Percentiles rank a stretch among this genome's conserved stretches.
Conservation (phyloP, 2,888 invertebrate species). For the Augiades crinisus region DNA sequence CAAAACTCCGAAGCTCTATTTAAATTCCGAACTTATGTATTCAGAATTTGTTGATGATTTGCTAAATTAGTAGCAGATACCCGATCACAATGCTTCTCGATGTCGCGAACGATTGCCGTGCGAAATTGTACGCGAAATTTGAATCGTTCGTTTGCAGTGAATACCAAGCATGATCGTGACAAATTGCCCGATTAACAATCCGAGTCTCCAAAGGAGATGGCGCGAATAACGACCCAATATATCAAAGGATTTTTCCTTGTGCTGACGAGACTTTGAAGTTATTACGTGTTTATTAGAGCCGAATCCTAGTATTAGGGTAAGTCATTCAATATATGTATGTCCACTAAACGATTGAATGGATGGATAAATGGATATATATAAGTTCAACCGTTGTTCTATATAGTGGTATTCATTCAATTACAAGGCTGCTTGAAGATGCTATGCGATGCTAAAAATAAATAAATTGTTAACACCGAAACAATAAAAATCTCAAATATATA, state of each 20-base stretch:
- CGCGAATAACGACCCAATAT: constrained; percentile 76
- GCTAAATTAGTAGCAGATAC: constrained; percentile 14
- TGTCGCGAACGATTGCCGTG: constrained; percentile 42
- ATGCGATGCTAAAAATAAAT: no score
- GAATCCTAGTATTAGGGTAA: no score
- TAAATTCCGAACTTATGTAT: background rate
- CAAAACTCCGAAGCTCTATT: no score
- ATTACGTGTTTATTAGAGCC: constrained; percentile 58
- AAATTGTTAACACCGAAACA: no score
- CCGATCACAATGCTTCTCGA: constrained; percentile 9
- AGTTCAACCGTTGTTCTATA: no score
- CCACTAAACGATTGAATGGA: no score
- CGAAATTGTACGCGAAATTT: constrained; percentile 65
- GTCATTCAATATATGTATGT: no score
- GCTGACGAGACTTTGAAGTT: constrained; percentile 54
- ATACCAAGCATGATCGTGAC: constrained; percentile 73
- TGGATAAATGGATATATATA: no score
- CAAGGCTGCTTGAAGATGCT: no score
- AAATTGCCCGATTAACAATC: constrained; percentile 78
- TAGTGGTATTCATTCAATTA: no score
- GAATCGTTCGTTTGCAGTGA: constrained; percentile 60
- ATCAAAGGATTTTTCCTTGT: constrained; percentile 75
- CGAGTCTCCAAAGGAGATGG: constrained; percentile 68
- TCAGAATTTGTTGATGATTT: constrained; percentile 3
- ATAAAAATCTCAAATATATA: no score